These are phyloP conservation scores for Drosophila pseudoananassae DNA, from an alignment of 1,140 invertebrate species.

Conservation along the genomic window DNA sequence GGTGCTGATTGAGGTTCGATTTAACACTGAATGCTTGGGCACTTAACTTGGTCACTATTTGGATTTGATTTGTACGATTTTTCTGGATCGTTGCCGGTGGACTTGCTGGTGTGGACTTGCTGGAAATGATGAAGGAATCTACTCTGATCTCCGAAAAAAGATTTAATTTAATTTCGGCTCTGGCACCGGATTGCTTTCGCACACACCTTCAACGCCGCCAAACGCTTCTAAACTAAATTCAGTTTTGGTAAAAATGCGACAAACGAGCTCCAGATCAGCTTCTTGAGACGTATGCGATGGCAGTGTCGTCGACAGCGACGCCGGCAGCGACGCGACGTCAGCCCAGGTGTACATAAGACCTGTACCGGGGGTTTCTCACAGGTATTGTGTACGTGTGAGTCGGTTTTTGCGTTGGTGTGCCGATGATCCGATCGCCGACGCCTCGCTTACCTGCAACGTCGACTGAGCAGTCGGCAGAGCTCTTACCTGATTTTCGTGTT, in stretches of 20 bases:
- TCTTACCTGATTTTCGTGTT: slow-evolving; percentile 81
- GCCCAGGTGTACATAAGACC: slow-evolving; percentile 57
- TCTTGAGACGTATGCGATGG: slow-evolving; percentile 62
- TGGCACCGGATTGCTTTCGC: slow-evolving; percentile 71
- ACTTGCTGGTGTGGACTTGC: slow-evolving; percentile 1
- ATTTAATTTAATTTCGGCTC: slow-evolving; percentile 22
- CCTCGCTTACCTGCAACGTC: slow-evolving; percentile 51
- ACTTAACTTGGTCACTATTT: slow-evolving; percentile 35
- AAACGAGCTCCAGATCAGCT: slow-evolving; percentile 82
- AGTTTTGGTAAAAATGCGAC: slow-evolving; percentile 83
- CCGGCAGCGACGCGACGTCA: slow-evolving; percentile 12
- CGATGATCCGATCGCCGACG: slow-evolving; percentile 68
- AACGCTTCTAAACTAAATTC: slow-evolving; percentile 84
- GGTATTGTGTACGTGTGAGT: slow-evolving; percentile 29
- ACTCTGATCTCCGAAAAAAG: slow-evolving; percentile 16
- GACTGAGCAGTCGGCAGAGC: slow-evolving; percentile 36
- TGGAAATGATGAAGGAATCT: slow-evolving; percentile 1
- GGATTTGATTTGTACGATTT: slow-evolving; percentile 11
- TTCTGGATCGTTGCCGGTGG: not conserved
- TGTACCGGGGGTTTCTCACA: slow-evolving; percentile 10
- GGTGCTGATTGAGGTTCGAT: slow-evolving; percentile 3
- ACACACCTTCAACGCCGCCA: slow-evolving; percentile 82
- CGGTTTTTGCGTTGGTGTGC: slow-evolving; percentile 68
- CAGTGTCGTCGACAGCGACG: slow-evolving; percentile 24
- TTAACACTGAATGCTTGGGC: slow-evolving; percentile 30